phyloP scores from a whole-genome alignment of 2,113 vertebrate species.

The Seriola quinqueradiata region DNA sequence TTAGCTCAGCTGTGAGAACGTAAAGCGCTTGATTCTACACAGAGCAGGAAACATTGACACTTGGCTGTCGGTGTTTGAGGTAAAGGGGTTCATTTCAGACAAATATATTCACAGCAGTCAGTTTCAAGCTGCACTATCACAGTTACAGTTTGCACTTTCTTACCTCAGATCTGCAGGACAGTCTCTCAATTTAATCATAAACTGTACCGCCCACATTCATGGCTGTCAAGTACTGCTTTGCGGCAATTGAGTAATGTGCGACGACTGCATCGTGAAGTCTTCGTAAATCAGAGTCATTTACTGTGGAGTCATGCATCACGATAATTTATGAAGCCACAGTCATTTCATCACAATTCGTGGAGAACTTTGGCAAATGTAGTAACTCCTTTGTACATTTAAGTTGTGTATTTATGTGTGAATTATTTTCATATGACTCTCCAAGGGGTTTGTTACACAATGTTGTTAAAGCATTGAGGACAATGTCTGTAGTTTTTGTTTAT shows the following conservation, averaged over 20 bases:
- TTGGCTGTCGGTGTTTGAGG: background rate
- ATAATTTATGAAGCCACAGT: background rate
- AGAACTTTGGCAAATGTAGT: slow-evolving; percentile 38
- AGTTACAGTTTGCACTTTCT: slow-evolving; percentile 3
- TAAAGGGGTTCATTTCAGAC: background rate
- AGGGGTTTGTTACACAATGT: slow-evolving; percentile 47
- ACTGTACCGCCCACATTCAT: background rate
- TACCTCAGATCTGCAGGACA: slow-evolving; percentile 55
- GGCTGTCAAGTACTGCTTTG: background rate
- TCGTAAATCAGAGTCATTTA: slow-evolving; percentile 29
- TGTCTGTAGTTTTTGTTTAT: slow-evolving; percentile 65
- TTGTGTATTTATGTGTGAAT: slow-evolving; percentile 62
- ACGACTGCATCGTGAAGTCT: background rate
- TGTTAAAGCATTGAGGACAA: slow-evolving; percentile 52
- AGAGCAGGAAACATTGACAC: background rate
- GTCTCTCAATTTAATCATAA: slow-evolving; percentile 33
- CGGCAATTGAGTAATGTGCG: background rate
- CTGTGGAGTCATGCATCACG: slow-evolving; percentile 21
- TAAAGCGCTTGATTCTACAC: background rate
- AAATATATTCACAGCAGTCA: no score
- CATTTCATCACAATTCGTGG: background rate
- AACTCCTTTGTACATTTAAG: slow-evolving; percentile 43
- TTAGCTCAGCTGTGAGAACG: background rate
- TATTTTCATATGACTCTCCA: slow-evolving; percentile 40
- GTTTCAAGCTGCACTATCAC: background rate